Evolutionary conservation across 2,888 invertebrate species (phyloP), one percentile per base, ranked within the genome.

Genomic region (Clunio marinus): DNA sequence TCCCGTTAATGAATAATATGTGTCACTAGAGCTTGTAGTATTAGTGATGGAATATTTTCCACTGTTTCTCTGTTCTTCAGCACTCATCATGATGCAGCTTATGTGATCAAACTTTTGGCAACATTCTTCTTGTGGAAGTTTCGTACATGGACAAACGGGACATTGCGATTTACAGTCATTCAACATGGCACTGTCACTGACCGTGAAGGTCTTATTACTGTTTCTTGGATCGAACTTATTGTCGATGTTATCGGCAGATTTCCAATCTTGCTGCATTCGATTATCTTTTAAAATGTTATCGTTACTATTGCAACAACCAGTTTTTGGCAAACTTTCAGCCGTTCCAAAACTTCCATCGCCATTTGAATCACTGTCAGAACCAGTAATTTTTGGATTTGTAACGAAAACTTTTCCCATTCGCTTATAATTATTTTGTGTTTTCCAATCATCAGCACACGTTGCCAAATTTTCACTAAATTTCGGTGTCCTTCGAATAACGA

Each of bases 401-500:
- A 80, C 76, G 69, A 81, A 81, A 15, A 81, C 77, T 65, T 81
- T 79, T 4, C 81, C 80, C 77, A 83, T 78, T 67, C 81, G 80
- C 73, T 83, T 82, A 70, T 83, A 83, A 72, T 81, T 81, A 70
- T 81, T 79, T 62, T 83, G 75, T 70, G 81, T 85, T 72, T 83
- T 81, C 37, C 82, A 82, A 73, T 87, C 86, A 73, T 87, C 86
- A 57, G 86, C 86, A 74, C 86, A 86, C 22, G 83, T 84, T 35
- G 85, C 83, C 55, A 87, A 76, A 74, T 83, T 86, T 71, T 85
- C 85, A 57, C 81, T 81, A 69, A 87, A 85, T 73, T 86, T 87
- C 0, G 86, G 86, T 1, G 86, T 86, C 20, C 86, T 78, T 41
- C 86, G 78, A 81, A 87, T 83, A 22, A 86, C 82, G 72, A 83